Base-by-base conservation (phyloP, 2,797 vertebrate species). In the Australoheros facetus region DNA sequence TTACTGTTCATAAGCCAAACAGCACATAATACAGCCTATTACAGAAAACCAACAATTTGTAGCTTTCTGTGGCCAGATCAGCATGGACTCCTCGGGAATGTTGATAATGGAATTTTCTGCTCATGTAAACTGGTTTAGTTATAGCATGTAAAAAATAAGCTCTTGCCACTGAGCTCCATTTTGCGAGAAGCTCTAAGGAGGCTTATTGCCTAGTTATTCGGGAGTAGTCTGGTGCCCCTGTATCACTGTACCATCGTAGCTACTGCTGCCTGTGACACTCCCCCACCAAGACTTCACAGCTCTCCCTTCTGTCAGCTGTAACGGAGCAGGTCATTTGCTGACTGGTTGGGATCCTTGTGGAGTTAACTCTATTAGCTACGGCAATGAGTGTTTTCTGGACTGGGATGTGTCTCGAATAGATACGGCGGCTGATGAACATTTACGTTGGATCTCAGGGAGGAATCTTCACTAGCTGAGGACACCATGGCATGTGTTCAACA, bases 301-400 rank as follows among this genome's bases (percentile, higher is more conserved):
- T 60, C 81, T 69, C 73, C 58, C 42, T 78, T 78, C 75, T 75
- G 85, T 70, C 80, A 78, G 81, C 82, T 81, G 78, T 84, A 83
- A 82, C 26, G 64, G 78, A 79, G 55, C 62, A 71, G 83, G 85
- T 87, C 82, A 91, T 81, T 59, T 75, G 58, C 85, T 87, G 66
- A 92, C 89, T 81, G 82, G 81, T 81, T 79, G 71, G 42, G 71
- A 85, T 89, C 82, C 84, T 87, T 3, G 3, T 80, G 84, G 85
- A 91, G 85, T 83, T 85, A 79, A 88, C 88, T 92, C 81, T 87
- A 94, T 94, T 92, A 94, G 90, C 79, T 64, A 75, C 54, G 75
- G 82, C 86, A 85, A 86, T 76, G 56, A 87, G 81, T 48, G 73
- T 71, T 70, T 73, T 70, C 79, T 51, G 71, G 80, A 64, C 77